A percentile compares a stretch with the other conserved stretches of the same genome.
Evolutionary conservation across 2,797 vertebrate species (phyloP).

Genomic region (Hipposideros larvatus): DNA sequence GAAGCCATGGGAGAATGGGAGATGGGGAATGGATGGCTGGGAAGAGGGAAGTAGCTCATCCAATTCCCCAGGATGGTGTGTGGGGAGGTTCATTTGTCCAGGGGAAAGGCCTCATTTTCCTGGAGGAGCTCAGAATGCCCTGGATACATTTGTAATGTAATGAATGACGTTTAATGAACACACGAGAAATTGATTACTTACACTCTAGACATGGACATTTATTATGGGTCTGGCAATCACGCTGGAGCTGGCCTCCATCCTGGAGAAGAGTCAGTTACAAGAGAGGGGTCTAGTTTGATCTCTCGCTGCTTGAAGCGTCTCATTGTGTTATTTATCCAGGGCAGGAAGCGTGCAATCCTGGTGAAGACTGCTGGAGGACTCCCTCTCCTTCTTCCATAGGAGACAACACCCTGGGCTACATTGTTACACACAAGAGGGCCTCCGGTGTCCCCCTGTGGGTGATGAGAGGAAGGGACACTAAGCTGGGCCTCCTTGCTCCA

Average conservation of each 20-base stretch:
- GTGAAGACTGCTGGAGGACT: slow-evolving; percentile 76
- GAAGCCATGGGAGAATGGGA: background rate
- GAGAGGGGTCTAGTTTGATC: background rate
- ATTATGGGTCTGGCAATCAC: background rate
- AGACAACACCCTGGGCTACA: slow-evolving; percentile 76
- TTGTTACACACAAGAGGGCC: slow-evolving; percentile 76
- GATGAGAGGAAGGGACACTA: background rate
- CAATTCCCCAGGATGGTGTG: background rate
- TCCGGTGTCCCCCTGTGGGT: slow-evolving; percentile 72
- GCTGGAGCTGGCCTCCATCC: background rate
- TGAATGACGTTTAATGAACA: slow-evolving; percentile 26
- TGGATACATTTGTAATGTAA: background rate
- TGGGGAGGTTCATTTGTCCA: background rate
- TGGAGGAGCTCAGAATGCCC: background rate
- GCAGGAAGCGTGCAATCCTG: slow-evolving; percentile 51
- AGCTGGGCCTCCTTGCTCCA: background rate
- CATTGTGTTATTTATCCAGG: slow-evolving; percentile 76
- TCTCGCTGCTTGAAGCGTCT: background rate
- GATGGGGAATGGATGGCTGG: background rate
- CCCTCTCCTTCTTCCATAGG: background rate
- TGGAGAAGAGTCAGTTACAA: background rate
- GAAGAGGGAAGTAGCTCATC: background rate
- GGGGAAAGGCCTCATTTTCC: background rate
- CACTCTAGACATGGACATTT: background rate
- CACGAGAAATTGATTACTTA: background rate